Percentiles rank a stretch among this genome's conserved stretches.
phyloP scores from a whole-genome alignment of 2,797 vertebrate genomes.

The Prionace glauca region DNA sequence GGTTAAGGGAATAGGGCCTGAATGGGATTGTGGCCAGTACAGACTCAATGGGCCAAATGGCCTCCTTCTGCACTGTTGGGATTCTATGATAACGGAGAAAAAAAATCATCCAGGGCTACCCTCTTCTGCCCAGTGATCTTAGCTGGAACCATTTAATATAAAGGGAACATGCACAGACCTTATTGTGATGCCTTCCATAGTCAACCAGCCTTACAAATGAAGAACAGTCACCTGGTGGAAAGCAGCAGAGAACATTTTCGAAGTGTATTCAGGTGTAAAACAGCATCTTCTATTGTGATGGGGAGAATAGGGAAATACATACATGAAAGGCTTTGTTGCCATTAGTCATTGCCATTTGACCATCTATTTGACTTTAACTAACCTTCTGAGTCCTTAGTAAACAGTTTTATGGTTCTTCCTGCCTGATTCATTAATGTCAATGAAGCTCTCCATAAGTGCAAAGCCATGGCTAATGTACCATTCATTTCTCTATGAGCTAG shows the following conservation, averaged over 20 bases:
- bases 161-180: neutral
- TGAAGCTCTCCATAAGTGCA: neutral
- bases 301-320: neutral
- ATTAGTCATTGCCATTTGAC: neutral
- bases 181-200: neutral
- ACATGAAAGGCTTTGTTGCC: neutral
- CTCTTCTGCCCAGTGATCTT: neutral
- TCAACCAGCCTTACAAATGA: neutral
- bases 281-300: too few relatives aligned
- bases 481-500: neutral
- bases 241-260: neutral
- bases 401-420: conserved; percentile 6
- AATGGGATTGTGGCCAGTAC: too few relatives aligned
- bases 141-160: neutral
- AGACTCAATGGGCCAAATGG: too few relatives aligned
- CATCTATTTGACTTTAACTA: conserved; percentile 22
- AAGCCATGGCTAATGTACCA: conserved; percentile 7
- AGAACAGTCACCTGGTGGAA: neutral
- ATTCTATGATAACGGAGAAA: neutral
- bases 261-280: neutral
- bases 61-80: too few relatives aligned
- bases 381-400: neutral
- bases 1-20: too few relatives aligned
- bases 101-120: neutral
- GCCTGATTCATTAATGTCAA: conserved; percentile 28